Conservation (phyloP, 2,888 invertebrate genomes). For the Leucophenga maculata region DNA sequence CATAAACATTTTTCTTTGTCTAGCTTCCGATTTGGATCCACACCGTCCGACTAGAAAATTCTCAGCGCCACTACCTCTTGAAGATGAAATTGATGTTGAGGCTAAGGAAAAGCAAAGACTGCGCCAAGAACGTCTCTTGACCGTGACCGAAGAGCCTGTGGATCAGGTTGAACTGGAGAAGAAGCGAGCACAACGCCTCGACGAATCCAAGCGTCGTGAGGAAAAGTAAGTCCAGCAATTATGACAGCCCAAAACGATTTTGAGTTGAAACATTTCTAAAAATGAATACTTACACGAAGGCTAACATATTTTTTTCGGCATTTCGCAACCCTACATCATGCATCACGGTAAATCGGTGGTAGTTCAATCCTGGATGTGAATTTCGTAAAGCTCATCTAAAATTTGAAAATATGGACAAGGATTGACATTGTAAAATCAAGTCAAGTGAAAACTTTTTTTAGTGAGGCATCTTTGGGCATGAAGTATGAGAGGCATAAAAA, state of each 20-base stretch:
- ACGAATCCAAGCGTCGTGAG: conserved; percentile 74
- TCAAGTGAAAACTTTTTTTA: too few relatives aligned
- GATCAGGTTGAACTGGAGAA: conserved; percentile 71
- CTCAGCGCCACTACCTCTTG: conserved; percentile 75
- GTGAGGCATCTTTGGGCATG: too few relatives aligned
- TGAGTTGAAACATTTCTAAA: neutral
- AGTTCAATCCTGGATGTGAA: too few relatives aligned
- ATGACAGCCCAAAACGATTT: neutral
- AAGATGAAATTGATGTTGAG: conserved; percentile 75
- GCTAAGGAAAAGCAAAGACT: conserved; percentile 78
- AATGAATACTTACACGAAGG: neutral
- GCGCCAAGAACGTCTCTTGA: conserved; percentile 76
- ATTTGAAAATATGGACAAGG: too few relatives aligned
- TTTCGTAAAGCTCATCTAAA: too few relatives aligned
- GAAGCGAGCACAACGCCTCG: conserved; percentile 75
- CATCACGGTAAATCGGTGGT: too few relatives aligned
- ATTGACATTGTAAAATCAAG: too few relatives aligned
- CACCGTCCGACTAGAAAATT: conserved; percentile 81
- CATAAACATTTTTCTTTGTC: neutral
- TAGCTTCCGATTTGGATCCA: conserved; percentile 78
- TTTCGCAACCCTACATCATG: too few relatives aligned
- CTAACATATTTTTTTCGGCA: too few relatives aligned
- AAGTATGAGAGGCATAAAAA: too few relatives aligned
- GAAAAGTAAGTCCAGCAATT: conserved; percentile 55
- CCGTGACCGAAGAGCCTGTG: conserved; percentile 72